Evolutionary conservation across 2,113 vertebrate species (phyloP).

Genomic region (Dicerorhinus sumatrensis): DNA sequence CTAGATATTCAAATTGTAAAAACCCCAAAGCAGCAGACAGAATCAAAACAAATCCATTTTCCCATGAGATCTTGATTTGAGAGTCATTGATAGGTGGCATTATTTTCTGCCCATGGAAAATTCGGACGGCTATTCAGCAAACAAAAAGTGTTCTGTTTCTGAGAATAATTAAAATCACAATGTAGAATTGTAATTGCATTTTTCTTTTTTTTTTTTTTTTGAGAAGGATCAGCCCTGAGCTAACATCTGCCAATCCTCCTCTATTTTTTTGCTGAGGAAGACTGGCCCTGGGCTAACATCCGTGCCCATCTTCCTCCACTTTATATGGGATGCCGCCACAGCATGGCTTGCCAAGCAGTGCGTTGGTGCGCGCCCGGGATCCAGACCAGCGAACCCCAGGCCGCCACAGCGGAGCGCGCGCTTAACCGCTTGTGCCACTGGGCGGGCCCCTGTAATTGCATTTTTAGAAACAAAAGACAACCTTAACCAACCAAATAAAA

Average conservation of each 20-base stretch:
- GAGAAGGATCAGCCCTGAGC: no score
- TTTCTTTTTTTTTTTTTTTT: neutral
- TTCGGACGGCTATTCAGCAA: neutral
- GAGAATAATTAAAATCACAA: neutral
- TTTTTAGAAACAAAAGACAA: neutral
- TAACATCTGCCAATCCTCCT: no score
- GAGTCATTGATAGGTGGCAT: neutral
- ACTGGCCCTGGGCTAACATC: no score
- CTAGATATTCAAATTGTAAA: neutral
- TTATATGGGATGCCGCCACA: no score
- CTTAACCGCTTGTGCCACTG: no score
- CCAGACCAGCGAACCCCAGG: no score
- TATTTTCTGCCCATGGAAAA: neutral
- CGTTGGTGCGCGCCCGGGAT: no score
- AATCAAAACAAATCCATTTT: neutral
- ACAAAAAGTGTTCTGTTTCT: neutral
- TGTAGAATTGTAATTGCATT: neutral
- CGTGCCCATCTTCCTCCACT: no score
- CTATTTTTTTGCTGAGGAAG: no score
- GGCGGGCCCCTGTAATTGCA: neutral
- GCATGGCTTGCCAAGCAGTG: no score
- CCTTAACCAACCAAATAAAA: neutral
- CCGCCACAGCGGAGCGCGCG: no score
- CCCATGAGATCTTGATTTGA: neutral
- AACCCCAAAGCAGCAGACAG: neutral